Conservation (phyloP, 2,888 invertebrate species). For the Catocala fraxini region DNA sequence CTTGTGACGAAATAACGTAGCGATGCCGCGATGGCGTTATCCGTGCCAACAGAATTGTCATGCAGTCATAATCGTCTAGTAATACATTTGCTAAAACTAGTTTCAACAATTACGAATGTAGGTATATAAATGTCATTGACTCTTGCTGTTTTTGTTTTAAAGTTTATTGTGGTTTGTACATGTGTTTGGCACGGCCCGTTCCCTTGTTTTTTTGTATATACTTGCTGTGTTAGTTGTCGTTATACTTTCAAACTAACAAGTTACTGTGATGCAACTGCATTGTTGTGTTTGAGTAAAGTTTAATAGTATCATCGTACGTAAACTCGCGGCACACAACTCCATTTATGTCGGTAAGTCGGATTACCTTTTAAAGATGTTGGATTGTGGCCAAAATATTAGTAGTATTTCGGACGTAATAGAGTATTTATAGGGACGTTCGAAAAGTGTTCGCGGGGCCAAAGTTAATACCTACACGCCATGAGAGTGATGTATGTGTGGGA, state of each 20-base stretch:
- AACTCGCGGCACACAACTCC: neutral
- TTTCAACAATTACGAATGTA: conserved; percentile 13
- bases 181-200: conserved; percentile 50
- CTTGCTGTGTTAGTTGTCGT: conserved; percentile 35
- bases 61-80: conserved; percentile 41
- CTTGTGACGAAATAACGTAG: conserved; percentile 34
- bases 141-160: conserved; percentile 52
- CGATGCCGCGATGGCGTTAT: conserved; percentile 21
- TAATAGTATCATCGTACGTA: neutral
- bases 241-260: conserved; percentile 9
- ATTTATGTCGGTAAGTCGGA: neutral
- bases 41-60: conserved; percentile 43
- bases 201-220: conserved; percentile 38
- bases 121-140: conserved; percentile 49
- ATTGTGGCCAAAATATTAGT: conserved; percentile 32
- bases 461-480: conserved; percentile 26
- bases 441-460: conserved; percentile 19
- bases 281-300: conserved; percentile 10
- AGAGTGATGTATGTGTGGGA: conserved; percentile 31
- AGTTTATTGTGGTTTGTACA: conserved; percentile 54
- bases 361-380: conserved; percentile 26
- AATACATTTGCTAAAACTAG: conserved; percentile 48
- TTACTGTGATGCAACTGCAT: conserved; percentile 3
- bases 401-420: conserved; percentile 24
- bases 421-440: conserved; percentile 22